A percentile compares a stretch with the other conserved stretches of the same genome.
These are phyloP conservation scores for Microctonus brassicae DNA, from an alignment of 2,888 invertebrate species.

Conservation along the genomic window DNA sequence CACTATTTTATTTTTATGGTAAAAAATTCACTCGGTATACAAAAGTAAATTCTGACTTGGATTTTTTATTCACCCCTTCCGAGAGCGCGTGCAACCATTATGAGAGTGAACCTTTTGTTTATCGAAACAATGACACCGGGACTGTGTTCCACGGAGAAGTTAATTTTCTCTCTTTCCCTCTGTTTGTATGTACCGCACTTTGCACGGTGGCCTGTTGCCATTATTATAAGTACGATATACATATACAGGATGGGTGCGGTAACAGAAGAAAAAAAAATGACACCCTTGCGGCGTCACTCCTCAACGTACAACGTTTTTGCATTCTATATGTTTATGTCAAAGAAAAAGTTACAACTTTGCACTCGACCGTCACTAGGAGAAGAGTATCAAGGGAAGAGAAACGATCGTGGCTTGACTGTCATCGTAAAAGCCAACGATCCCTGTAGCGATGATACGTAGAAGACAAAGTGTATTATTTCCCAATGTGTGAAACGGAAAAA, in stretches of 20 bases:
- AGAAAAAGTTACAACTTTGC: conserved; percentile 35
- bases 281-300: too few species aligned
- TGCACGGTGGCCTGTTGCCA: conserved; percentile 43
- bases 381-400: neutral
- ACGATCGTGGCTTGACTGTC: neutral
- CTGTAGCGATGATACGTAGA: neutral
- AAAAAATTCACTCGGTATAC: conserved; percentile 47
- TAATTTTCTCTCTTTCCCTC: conserved; percentile 43
- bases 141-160: conserved; percentile 37
- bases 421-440: neutral
- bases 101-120: conserved; percentile 48
- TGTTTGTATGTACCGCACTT: conserved; percentile 44
- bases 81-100: conserved; percentile 36
- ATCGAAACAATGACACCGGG: conserved; percentile 49
- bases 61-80: conserved; percentile 51
- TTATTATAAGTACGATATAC: conserved; percentile 48
- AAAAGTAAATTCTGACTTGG: conserved; percentile 50
- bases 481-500: too few species aligned
- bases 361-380: conserved; percentile 28
- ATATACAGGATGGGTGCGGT: neutral
- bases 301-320: too few species aligned
- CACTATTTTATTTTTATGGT: conserved; percentile 16
- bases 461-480: neutral
- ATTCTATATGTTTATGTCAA: conserved; percentile 27
- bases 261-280: conserved; percentile 22